Evolutionary conservation across 1,140 invertebrate genomes (phyloP), one percentile per base, ranked within the genome.

Genomic region (Cataglyphis hispanica): DNA sequence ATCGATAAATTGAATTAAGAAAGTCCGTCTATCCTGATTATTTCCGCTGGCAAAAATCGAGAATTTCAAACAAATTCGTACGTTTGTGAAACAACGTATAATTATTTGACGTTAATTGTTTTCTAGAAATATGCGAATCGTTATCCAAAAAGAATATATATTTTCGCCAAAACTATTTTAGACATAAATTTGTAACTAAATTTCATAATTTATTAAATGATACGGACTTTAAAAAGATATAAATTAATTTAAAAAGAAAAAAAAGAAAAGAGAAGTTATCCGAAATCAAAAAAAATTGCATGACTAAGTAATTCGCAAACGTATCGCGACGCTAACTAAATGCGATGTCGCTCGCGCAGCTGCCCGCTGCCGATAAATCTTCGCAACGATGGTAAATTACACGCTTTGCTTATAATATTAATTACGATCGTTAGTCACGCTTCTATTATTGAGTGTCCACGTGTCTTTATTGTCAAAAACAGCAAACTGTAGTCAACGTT

Each of bases 381-480:
- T 60, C 78, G 58, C 67, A 34, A 72, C 67, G 78, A 83, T 74
- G 67, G 53, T 83, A 74, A 83, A 83, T 83, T 83, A 83, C 53
- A 34, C 72, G 78, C 78, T 83, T 74, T 83, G 78, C 67, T 69
- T 74, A n/a, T n/a, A 83, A 83, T 83, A 83, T 83, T 83, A 83
- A 83, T 83, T 83, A 83, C 67, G 37, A 37, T 43, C 78, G 27
- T 83, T 83, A 83, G 19, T 83, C 78, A 83, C 27, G 78, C 67
- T 63, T 53, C 53, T 40, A 72, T 83, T 83, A 83, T 83, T 25
- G 67, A 83, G 37, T 27, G 78, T 72, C 78, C 78, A 60, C 78
- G 78, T 72, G 53, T 81, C 53, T 43, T 40, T 72, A 43, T 83
- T n/a, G 67, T 74, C 37, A 72, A 72, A 81, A 81, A 70, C 61